Base-by-base conservation (phyloP, 2,797 vertebrate genomes). In the Cuculus canorus region DNA sequence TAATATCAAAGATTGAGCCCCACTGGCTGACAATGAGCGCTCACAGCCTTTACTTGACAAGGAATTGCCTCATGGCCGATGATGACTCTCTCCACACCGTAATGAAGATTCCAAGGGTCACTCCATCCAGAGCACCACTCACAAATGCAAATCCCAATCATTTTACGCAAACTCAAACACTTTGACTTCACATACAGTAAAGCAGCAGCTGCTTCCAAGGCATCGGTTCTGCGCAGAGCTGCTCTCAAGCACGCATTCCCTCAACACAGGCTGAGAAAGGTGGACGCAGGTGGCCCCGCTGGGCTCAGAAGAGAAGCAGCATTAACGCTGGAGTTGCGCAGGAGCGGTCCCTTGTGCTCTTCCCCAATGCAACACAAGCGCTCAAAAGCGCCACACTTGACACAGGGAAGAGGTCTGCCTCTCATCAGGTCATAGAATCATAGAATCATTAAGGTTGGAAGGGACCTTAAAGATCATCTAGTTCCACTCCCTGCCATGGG, bases 191-290 rank as follows among this genome's bases (percentile, higher is more conserved):
- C 7, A 16, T 1, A 19, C 7, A 53, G 28, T 13, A 27, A 27
- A 8, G 24, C 13, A 76, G 70, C 81, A 66, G 35, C 77, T 5
- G 25, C 59, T 54, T 11, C 84, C 54, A 79, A 14, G 25, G 17
- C 35, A 30, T 2, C 59, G 5, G 30, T 0, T 25, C 10, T 24
- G 53, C 7, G 2, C 66, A 73, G 66, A 76, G 57, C 39, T 70
- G 8, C 52, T 30, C 84, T 17, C 15, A 17, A 32, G 43, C n/a
- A 28, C 4, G 57, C 18, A 5, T 52, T 27, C 21, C 56, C 41
- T 28, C 0, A 0, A 7, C 2, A 14, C 0, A 2, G 32, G 56
- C 43, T 30, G 43, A n/a, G 65, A 21, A 53, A 64, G 24, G 24
- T 7, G 33, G 12, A 43, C 37, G 65, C 71, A 47, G 25, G 9